phyloP scores from a whole-genome alignment of 2,888 invertebrate species.

The Dromius quadrimaculatus region DNA sequence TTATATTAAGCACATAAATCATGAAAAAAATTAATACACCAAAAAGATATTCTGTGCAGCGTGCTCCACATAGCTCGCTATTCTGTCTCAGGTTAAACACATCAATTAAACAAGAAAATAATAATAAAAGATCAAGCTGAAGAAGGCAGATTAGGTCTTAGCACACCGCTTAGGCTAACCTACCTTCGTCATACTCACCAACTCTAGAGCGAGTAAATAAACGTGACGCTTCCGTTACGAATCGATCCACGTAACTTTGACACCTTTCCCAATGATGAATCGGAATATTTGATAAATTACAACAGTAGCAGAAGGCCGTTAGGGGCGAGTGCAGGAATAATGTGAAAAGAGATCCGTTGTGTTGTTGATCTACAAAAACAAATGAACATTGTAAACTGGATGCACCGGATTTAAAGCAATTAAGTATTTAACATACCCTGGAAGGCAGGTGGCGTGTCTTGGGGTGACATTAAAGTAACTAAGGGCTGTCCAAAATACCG shows the following conservation, averaged over 20 bases:
- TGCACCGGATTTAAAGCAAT: background rate
- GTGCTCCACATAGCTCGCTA: too few relatives aligned
- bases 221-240: conserved; percentile 88
- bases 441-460: conserved; percentile 87
- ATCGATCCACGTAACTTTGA: conserved; percentile 87
- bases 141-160: conserved; percentile 46
- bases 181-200: conserved; percentile 70
- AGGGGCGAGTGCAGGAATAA: conserved; percentile 95
- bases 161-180: conserved; percentile 30
- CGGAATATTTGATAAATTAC: conserved; percentile 87
- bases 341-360: conserved; percentile 93
- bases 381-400: background rate
- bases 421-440: conserved; percentile 72
- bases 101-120: background rate
- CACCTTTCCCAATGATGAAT: conserved; percentile 92
- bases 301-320: conserved; percentile 91
- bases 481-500: conserved; percentile 92
- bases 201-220: conserved; percentile 85
- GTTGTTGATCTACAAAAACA: conserved; percentile 76
- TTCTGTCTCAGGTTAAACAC: background rate
- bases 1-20: conserved; percentile 41
- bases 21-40: conserved; percentile 14
- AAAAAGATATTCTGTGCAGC: too few relatives aligned
- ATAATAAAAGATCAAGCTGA: conserved; percentile 6
- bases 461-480: conserved; percentile 93